Evolutionary conservation across 2,797 vertebrate species (phyloP).

Genomic region (Peromyscus nudipes): DNA sequence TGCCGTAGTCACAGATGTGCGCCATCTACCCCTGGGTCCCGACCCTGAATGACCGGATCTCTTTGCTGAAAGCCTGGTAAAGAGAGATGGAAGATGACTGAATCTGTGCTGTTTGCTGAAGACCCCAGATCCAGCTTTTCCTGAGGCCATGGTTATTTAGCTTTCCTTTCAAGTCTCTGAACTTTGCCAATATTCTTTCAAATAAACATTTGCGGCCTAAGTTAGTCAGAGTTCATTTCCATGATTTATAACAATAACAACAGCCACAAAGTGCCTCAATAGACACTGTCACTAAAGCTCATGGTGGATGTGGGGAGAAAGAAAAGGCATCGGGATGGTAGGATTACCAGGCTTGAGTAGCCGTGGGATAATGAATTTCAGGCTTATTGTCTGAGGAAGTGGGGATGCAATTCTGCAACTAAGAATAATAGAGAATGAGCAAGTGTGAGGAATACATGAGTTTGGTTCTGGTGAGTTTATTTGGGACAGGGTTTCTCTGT

Average conservation of each 20-base stretch:
- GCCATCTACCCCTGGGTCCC: background rate
- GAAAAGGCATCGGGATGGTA: background rate
- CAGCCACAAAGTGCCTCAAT: background rate
- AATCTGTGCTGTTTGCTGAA: background rate
- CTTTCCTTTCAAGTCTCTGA: conserved; percentile 21
- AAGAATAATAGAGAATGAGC: background rate
- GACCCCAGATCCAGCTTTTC: background rate
- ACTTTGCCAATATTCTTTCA: conserved; percentile 31
- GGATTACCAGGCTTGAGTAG: background rate
- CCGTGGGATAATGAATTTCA: background rate
- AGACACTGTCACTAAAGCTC: background rate
- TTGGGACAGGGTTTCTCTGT: background rate
- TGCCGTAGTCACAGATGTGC: background rate
- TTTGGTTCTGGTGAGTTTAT: background rate
- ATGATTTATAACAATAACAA: background rate
- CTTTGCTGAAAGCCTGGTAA: background rate
- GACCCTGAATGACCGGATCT: background rate
- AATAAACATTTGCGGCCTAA: background rate
- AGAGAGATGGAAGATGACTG: background rate
- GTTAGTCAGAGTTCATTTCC: conserved; percentile 27
- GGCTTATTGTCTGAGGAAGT: background rate
- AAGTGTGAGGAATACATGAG: background rate
- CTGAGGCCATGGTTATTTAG: background rate
- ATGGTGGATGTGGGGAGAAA: background rate
- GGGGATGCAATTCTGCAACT: background rate